Evolutionary conservation across 2,797 vertebrate genomes (phyloP).

Genomic region (Oreochromis grahami): DNA sequence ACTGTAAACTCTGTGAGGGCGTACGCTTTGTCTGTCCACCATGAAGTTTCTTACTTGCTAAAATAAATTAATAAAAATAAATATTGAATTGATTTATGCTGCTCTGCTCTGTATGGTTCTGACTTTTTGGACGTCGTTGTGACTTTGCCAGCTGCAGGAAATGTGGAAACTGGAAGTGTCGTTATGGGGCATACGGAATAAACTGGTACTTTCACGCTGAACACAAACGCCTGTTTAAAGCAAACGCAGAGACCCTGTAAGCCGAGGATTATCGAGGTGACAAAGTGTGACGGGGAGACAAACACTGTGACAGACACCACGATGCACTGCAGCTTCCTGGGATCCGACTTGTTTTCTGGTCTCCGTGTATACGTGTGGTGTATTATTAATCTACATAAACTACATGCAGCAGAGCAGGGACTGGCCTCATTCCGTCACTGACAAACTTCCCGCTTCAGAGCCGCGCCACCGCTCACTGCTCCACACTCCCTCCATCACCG

Average conservation of each 20-base stretch:
- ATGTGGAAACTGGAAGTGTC: not conserved
- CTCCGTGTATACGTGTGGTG: not conserved
- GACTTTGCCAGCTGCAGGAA: not conserved
- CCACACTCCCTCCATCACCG: not conserved
- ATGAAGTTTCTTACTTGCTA: not conserved
- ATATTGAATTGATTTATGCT: not conserved
- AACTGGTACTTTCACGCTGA: not conserved
- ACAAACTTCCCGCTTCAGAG: not conserved
- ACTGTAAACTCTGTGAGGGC: not conserved
- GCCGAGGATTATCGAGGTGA: not conserved
- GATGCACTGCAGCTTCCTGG: slow-evolving; percentile 14
- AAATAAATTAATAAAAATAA: not conserved
- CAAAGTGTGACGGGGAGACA: not conserved
- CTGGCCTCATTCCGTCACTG: slow-evolving; percentile 68
- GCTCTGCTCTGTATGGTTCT: not conserved
- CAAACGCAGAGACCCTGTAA: not conserved
- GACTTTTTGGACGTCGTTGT: not conserved
- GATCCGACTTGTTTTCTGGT: slow-evolving; percentile 57
- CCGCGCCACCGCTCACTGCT: not conserved
- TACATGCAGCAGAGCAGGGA: slow-evolving; percentile 19
- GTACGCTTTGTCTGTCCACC: not conserved
- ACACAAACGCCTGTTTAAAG: not conserved
- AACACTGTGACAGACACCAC: slow-evolving; percentile 40
- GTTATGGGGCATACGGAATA: not conserved
- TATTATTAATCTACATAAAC: slow-evolving; percentile 63